A percentile compares a stretch with the other conserved stretches of the same genome.
Evolutionary conservation across 2,113 vertebrate genomes (phyloP).

Genomic region (Edolisoma coerulescens): DNA sequence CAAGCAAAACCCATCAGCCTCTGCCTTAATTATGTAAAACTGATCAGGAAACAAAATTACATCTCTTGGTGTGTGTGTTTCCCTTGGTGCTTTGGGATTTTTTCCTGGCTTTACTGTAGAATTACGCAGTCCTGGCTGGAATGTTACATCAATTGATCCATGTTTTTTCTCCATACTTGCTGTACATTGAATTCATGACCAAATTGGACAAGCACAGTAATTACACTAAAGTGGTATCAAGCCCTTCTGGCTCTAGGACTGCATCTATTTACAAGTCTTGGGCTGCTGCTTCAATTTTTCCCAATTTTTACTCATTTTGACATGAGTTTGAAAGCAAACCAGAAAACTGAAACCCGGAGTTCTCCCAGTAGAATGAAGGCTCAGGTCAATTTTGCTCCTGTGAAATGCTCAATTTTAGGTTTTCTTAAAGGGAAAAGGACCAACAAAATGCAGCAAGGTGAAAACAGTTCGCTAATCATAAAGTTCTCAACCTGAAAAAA

Average conservation of each 20-base stretch:
- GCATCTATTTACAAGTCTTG: background rate
- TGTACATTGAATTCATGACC: background rate
- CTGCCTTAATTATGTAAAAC: background rate
- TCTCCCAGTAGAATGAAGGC: background rate
- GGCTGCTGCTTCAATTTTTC: background rate
- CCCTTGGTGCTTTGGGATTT: background rate
- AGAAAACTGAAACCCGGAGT: background rate
- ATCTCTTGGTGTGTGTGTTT: background rate
- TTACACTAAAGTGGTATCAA: background rate
- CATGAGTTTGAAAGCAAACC: background rate
- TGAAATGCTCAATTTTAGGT: background rate
- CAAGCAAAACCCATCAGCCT: background rate
- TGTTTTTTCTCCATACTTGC: background rate
- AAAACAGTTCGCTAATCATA: background rate
- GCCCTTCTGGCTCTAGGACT: background rate
- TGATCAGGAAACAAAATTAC: background rate
- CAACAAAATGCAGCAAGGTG: background rate
- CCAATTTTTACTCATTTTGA: background rate
- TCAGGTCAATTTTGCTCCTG: background rate
- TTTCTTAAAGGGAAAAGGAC: background rate
- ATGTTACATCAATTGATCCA: background rate
- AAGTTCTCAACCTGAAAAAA: background rate
- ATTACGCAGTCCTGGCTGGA: background rate
- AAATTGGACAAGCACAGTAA: background rate
- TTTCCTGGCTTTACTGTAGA: background rate